These are phyloP conservation scores for Euwallacea similis DNA, from an alignment of 1,140 invertebrate species.

Conservation along the genomic window DNA sequence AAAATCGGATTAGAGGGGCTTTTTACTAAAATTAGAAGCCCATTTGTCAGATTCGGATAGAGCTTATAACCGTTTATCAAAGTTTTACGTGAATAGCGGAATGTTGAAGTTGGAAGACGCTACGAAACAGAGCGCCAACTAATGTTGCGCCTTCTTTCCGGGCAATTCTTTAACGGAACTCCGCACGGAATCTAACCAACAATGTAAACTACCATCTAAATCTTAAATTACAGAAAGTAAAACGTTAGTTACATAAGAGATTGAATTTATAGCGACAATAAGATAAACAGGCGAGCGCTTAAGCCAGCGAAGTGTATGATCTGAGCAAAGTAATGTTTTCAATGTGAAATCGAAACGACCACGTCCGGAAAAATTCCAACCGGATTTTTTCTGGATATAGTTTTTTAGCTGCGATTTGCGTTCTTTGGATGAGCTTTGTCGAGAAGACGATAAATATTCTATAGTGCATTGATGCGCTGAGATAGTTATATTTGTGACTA, in stretches of 20 bases:
- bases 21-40: slow-evolving; percentile 25
- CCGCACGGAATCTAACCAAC: slow-evolving; percentile 17
- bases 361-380: slow-evolving; percentile 12
- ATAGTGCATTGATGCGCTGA: no score
- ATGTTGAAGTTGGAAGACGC: background rate
- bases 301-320: slow-evolving; percentile 25
- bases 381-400: background rate
- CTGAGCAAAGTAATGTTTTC: slow-evolving; percentile 16
- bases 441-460: no score
- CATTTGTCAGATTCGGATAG: slow-evolving; percentile 8
- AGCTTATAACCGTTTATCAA: no score
- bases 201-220: slow-evolving; percentile 37
- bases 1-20: slow-evolving; percentile 23
- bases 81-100: no score
- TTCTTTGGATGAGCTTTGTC: no score
- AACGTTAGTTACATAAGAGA: slow-evolving; percentile 36
- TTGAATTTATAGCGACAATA: slow-evolving; percentile 41
- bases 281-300: slow-evolving; percentile 39
- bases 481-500: no score
- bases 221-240: slow-evolving; percentile 41
- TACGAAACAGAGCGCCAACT: background rate
- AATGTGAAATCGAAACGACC: slow-evolving; percentile 22
- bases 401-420: no score
- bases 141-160: background rate
- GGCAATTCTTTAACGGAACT: slow-evolving; percentile 13